These are phyloP conservation scores for Pseudomyrmex cubaensis DNA, from an alignment of 1,140 invertebrate genomes.

Conservation along the genomic window DNA sequence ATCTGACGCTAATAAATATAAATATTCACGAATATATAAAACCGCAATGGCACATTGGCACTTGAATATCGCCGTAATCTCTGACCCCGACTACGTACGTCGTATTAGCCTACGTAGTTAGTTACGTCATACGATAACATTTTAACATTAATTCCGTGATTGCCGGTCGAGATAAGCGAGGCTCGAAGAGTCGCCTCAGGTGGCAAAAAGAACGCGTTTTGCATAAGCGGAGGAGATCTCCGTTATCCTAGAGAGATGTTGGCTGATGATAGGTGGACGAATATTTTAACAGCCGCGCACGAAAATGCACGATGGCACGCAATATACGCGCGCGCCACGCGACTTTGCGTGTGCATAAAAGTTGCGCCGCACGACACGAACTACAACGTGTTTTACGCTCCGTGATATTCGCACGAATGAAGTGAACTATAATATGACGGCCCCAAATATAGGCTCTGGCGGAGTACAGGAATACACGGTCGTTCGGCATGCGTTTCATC, in stretches of 20 bases:
- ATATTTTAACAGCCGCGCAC: conserved; percentile 49
- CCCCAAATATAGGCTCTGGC: no score
- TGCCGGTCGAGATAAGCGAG: conserved; percentile 16
- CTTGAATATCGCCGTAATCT: neutral
- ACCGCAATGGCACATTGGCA: no score
- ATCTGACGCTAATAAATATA: no score
- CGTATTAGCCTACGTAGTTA: conserved; percentile 8
- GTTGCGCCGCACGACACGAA: neutral
- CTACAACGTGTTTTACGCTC: neutral
- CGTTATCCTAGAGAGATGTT: conserved; percentile 32
- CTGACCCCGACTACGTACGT: conserved; percentile 5
- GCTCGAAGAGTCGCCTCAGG: conserved; percentile 22
- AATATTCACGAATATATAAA: no score
- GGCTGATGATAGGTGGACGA: conserved; percentile 30
- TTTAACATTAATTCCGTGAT: conserved; percentile 52
- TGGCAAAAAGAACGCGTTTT: conserved; percentile 52
- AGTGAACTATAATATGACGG: neutral
- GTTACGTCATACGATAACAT: conserved; percentile 41
- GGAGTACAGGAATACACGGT: neutral
- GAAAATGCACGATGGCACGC: conserved; percentile 8
- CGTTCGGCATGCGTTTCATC: neutral
- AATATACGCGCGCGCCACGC: conserved; percentile 45
- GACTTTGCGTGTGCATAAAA: conserved; percentile 52
- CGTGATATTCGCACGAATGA: neutral
- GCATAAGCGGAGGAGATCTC: conserved; percentile 13